phyloP scores from a whole-genome alignment of 2,113 vertebrate genomes.

The Epinephelus moara region DNA sequence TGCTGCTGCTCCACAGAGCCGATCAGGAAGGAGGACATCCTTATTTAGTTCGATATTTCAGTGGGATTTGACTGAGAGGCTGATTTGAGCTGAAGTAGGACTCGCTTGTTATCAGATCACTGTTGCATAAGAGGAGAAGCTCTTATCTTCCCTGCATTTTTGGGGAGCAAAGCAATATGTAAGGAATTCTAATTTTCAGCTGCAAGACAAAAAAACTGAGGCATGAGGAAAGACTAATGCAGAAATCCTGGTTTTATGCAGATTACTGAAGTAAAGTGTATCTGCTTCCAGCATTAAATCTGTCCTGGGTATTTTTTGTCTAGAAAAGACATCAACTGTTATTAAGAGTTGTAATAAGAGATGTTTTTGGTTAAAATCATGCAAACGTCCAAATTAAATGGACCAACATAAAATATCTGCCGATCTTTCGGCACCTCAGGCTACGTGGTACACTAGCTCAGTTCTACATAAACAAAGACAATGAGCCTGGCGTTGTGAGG shows the following conservation, averaged over 20 bases:
- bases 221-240: background rate
- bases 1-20: constrained; percentile 62
- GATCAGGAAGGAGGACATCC: constrained; percentile 53
- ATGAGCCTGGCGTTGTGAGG: constrained; percentile 64
- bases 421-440: constrained; percentile 54
- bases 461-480: constrained; percentile 74
- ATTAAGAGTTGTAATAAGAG: constrained; percentile 59
- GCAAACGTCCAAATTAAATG: constrained; percentile 65
- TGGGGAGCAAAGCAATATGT: background rate
- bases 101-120: background rate
- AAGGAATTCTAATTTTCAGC: background rate
- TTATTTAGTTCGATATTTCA: constrained; percentile 45
- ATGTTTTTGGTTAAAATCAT: constrained; percentile 40
- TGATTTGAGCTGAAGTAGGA: background rate
- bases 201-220: background rate
- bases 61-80: background rate
- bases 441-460: constrained; percentile 20
- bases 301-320: constrained; percentile 4
- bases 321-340: constrained; percentile 53
- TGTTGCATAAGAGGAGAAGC: background rate
- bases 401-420: constrained; percentile 53
- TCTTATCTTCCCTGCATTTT: background rate
- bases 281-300: constrained; percentile 23
- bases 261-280: background rate
- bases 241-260: constrained; percentile 3